Percentiles rank a stretch among this genome's conserved stretches.
phyloP scores from a whole-genome alignment of 2,797 vertebrate genomes.

The Crocodylus rhombifer region DNA sequence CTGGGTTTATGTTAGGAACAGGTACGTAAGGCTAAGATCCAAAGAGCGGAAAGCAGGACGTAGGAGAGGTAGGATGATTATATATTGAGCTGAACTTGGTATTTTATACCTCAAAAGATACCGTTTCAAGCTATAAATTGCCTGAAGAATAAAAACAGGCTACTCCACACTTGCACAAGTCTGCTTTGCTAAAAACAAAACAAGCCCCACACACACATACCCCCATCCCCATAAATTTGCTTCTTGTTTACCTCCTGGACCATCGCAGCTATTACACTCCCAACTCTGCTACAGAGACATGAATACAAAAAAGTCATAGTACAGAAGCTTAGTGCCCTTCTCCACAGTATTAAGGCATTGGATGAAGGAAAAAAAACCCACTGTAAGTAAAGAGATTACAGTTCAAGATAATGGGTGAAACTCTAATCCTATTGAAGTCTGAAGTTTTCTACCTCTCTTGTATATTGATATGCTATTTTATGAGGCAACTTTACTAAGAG shows the following conservation, averaged over 20 bases:
- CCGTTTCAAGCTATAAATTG: neutral
- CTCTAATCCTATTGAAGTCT: neutral
- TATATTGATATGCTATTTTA: neutral
- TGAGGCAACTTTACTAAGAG: neutral
- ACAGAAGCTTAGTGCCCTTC: neutral
- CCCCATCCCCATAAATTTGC: no score
- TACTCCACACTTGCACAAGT: neutral
- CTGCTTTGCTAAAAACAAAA: no score
- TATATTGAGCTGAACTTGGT: neutral
- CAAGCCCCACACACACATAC: no score
- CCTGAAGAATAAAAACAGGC: neutral
- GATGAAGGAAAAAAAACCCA: neutral
- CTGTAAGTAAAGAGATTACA: neutral
- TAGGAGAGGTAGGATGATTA: neutral
- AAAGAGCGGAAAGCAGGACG: neutral
- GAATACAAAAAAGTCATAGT: neutral
- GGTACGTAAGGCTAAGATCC: neutral
- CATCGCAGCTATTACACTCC: no score
- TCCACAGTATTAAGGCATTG: neutral
- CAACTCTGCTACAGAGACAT: no score
- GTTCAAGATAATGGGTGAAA: neutral
- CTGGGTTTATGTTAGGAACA: neutral
- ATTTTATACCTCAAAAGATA: neutral
- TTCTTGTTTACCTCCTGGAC: no score
- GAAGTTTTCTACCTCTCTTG: neutral